A percentile compares a stretch with the other conserved stretches of the same genome.
phyloP scores from a whole-genome alignment of 2,113 vertebrate genomes.

The Micronisus gabar region DNA sequence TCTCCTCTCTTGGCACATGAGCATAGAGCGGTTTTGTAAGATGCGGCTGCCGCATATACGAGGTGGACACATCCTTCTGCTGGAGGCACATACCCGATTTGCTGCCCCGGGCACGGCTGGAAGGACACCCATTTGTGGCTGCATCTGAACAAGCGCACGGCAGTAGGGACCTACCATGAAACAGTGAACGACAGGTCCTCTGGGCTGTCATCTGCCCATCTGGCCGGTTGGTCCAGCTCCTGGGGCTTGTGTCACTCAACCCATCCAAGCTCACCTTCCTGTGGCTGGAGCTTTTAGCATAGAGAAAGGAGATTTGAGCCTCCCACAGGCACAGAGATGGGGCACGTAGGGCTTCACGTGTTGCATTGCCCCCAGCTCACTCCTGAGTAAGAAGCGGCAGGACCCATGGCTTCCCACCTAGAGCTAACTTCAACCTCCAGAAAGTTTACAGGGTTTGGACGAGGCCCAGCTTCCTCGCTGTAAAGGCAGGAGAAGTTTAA shows the following conservation, averaged over 20 bases:
- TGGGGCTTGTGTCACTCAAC: neutral
- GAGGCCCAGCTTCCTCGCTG: neutral
- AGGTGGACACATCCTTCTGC: neutral
- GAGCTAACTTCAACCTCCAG: neutral
- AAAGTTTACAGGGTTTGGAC: neutral
- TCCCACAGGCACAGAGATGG: neutral
- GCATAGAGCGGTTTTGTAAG: neutral
- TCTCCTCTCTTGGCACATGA: neutral
- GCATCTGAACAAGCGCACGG: neutral
- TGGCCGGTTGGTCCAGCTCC: neutral
- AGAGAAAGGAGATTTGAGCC: neutral
- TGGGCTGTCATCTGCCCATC: neutral
- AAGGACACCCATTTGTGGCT: neutral
- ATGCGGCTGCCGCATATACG: neutral
- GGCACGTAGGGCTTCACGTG: accelerated
- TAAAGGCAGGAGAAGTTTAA: neutral
- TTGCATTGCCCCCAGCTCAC: neutral
- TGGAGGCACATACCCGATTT: neutral
- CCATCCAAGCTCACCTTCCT: neutral
- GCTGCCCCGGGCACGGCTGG: neutral
- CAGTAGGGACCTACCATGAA: neutral
- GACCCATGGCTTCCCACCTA: neutral
- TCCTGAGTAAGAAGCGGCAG: neutral
- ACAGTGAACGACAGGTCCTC: neutral
- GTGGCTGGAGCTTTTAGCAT: neutral